Percentiles rank a stretch among this genome's conserved stretches.
Evolutionary conservation across 2,888 invertebrate genomes (phyloP).

Genomic region (Taenaris catops): DNA sequence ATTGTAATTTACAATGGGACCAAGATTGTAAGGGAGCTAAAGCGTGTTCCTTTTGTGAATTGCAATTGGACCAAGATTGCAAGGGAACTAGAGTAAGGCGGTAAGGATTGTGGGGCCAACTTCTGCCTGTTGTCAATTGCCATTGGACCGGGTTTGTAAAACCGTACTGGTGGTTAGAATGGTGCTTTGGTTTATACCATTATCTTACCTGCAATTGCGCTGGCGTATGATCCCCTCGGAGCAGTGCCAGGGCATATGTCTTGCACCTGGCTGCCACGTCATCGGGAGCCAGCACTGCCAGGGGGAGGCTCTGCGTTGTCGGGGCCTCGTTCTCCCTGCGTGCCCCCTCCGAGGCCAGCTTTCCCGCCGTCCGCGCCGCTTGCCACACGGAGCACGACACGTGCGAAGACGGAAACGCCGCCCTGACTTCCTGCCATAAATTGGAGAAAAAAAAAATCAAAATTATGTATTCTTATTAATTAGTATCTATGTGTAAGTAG

Average conservation of each 20-base stretch:
- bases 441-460: too few species aligned
- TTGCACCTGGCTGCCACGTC: constrained; percentile 56
- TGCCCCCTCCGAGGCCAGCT: constrained; percentile 31
- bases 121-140: too few species aligned
- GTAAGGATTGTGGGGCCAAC: too few species aligned
- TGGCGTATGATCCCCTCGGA: constrained; percentile 53
- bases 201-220: constrained; percentile 50
- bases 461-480: too few species aligned
- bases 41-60: not conserved
- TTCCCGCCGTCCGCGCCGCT: constrained; percentile 47
- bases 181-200: too few species aligned
- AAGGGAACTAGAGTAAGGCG: too few species aligned
- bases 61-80: too few species aligned
- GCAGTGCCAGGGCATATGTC: constrained; percentile 59
- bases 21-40: too few species aligned
- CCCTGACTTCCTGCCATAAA: constrained; percentile 55
- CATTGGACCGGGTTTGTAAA: too few species aligned
- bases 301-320: constrained; percentile 4
- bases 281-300: constrained; percentile 24
- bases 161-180: too few species aligned
- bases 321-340: constrained; percentile 27
- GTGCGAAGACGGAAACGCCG: constrained; percentile 63
- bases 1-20: too few species aligned
- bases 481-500: too few species aligned
- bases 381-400: constrained; percentile 72